These are phyloP conservation scores for Drosophila simulans DNA, from an alignment of 1,140 invertebrate species.

Conservation along the genomic window DNA sequence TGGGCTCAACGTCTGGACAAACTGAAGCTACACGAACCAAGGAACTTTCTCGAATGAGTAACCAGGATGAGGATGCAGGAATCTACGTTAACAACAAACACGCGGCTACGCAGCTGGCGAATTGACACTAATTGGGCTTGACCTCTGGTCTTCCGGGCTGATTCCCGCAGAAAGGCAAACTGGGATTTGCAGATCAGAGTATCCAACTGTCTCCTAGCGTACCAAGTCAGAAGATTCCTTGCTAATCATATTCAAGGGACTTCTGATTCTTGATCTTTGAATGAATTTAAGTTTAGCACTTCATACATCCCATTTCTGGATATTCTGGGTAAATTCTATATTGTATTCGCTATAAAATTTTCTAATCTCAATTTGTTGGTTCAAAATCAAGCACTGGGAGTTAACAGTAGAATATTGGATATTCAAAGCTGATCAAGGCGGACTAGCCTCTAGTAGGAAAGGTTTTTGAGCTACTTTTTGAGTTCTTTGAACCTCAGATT, in stretches of 20 bases:
- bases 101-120: constrained; percentile 36
- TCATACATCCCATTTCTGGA: not conserved
- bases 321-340: not conserved
- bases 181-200: not conserved
- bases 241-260: not conserved
- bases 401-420: not conserved
- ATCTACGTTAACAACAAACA: constrained; percentile 53
- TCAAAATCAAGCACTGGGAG: not conserved
- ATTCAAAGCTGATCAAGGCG: not conserved
- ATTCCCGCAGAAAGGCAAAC: constrained; percentile 25
- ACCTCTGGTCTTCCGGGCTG: not conserved
- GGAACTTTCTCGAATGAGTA: constrained; percentile 56
- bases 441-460: not conserved
- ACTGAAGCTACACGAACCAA: constrained; percentile 64
- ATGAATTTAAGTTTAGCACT: not conserved
- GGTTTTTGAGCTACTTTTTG: not conserved
- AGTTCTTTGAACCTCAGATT: not conserved
- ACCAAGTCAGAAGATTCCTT: not conserved
- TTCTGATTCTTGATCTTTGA: not conserved
- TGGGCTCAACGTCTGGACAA: constrained; percentile 66
- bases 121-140: constrained; percentile 57
- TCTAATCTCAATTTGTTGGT: not conserved
- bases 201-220: not conserved
- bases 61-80: constrained; percentile 32
- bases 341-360: not conserved